Conservation (phyloP, 1,140 invertebrate genomes). For the Planococcus citri region DNA sequence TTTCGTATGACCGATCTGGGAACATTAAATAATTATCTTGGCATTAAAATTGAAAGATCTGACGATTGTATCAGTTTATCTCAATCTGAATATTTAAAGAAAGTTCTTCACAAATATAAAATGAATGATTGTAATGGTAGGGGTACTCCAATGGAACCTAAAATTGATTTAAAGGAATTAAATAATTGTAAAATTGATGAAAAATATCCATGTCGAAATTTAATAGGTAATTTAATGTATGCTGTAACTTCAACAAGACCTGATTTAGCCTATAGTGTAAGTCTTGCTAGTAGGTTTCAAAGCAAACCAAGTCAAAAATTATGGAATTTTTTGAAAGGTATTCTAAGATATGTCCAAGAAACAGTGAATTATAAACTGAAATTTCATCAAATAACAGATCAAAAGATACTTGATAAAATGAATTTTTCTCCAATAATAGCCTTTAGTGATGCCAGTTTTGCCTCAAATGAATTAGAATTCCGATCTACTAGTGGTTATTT, state of each 20-base stretch:
- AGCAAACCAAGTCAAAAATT: slow-evolving; percentile 26
- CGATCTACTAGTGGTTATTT: not conserved
- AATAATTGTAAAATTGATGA: slow-evolving; percentile 22
- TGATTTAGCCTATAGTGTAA: slow-evolving; percentile 29
- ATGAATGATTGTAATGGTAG: slow-evolving; percentile 21
- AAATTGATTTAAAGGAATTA: not conserved
- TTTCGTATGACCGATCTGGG: slow-evolving; percentile 29
- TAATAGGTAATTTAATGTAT: slow-evolving; percentile 31
- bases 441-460: not conserved
- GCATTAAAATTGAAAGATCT: slow-evolving; percentile 19
- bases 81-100: slow-evolving; percentile 21
- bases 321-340: slow-evolving; percentile 29
- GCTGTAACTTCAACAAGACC: slow-evolving; percentile 34
- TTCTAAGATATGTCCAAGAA: slow-evolving; percentile 30
- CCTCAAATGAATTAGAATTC: not conserved
- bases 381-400: slow-evolving; percentile 25
- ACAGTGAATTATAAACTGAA: slow-evolving; percentile 26
- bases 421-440: not conserved
- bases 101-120: slow-evolving; percentile 21
- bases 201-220: slow-evolving; percentile 25
- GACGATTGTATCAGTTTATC: not conserved
- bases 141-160: slow-evolving; percentile 12
- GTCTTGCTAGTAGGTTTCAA: slow-evolving; percentile 30
- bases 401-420: not conserved
- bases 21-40: slow-evolving; percentile 28